Conservation (phyloP, 2,888 invertebrate species). For the Tetragonisca angustula region DNA sequence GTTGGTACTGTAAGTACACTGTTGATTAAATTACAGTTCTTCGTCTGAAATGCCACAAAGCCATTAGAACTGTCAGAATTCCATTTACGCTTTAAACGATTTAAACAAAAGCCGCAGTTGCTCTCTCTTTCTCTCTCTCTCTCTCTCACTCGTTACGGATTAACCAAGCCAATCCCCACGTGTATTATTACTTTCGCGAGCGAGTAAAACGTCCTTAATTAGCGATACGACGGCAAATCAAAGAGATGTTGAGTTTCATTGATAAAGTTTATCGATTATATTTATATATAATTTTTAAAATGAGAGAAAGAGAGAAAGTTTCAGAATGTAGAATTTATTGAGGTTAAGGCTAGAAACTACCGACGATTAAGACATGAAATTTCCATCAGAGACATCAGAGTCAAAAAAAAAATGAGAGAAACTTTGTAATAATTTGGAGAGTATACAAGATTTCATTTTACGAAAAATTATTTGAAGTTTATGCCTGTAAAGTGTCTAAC, state of each 20-base stretch:
- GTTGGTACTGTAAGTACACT: neutral
- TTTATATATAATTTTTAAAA: too few species aligned
- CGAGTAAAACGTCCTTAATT: conserved; percentile 29
- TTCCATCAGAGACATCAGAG: neutral
- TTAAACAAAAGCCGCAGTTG: conserved; percentile 1
- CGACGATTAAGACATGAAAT: too few species aligned
- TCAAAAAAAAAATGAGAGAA: too few species aligned
- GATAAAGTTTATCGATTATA: neutral
- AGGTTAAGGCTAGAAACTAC: too few species aligned
- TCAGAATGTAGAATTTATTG: too few species aligned
- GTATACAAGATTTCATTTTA: too few species aligned
- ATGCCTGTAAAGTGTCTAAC: too few species aligned
- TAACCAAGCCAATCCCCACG: conserved; percentile 23
- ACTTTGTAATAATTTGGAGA: too few species aligned
- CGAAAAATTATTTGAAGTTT: too few species aligned
- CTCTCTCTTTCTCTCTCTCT: neutral
- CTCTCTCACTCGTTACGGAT: conserved; percentile 23
- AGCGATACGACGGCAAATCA: neutral
- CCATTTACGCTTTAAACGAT: conserved; percentile 18
- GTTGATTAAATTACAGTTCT: neutral
- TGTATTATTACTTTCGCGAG: conserved; percentile 28
- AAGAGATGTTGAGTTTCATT: conserved; percentile 24
- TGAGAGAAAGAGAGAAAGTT: too few species aligned
- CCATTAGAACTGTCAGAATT: neutral
- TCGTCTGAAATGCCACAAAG: neutral